Evolutionary conservation across 2,888 invertebrate species (phyloP).

Genomic region (Lochmaea crataegi): DNA sequence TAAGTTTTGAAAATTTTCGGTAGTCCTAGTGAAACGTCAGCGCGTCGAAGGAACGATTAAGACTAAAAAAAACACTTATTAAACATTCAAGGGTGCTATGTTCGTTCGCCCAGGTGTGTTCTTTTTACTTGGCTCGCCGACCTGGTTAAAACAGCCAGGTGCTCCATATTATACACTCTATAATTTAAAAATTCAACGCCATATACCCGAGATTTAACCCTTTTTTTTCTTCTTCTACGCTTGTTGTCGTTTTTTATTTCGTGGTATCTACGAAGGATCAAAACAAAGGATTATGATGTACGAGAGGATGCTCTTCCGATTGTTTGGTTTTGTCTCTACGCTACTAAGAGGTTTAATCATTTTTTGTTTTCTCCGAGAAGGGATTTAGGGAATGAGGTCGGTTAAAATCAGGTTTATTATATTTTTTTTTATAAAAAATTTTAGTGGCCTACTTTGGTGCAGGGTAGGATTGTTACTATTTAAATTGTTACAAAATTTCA

Average conservation of each 20-base stretch:
- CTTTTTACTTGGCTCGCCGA: slow-evolving; percentile 13
- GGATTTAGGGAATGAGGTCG: slow-evolving; percentile 4
- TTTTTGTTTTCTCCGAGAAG: slow-evolving; percentile 4
- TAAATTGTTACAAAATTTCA: not conserved
- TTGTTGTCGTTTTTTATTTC: slow-evolving; percentile 10
- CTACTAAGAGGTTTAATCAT: slow-evolving; percentile 21
- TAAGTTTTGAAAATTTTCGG: not conserved
- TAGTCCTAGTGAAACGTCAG: not conserved
- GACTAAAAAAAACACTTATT: slow-evolving; percentile 11
- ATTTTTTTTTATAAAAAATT: not conserved
- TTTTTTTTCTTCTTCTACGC: not conserved
- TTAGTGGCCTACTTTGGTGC: not conserved
- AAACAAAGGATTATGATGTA: slow-evolving; percentile 25
- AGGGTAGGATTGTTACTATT: no score
- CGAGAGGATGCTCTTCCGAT: slow-evolving; percentile 11
- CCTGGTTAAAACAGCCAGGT: slow-evolving; percentile 17
- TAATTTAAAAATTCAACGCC: slow-evolving; percentile 31
- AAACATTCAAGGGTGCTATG: slow-evolving; percentile 13
- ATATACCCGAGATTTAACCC: slow-evolving; percentile 23
- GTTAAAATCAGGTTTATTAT: not conserved
- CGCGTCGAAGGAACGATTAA: slow-evolving; percentile 1
- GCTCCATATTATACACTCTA: slow-evolving; percentile 20
- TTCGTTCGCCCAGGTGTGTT: slow-evolving; percentile 13
- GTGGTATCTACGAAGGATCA: slow-evolving; percentile 16
- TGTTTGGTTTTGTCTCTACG: slow-evolving; percentile 26